Base-by-base conservation (phyloP, 1,140 invertebrate genomes). In the Camponotus vicinus region DNA sequence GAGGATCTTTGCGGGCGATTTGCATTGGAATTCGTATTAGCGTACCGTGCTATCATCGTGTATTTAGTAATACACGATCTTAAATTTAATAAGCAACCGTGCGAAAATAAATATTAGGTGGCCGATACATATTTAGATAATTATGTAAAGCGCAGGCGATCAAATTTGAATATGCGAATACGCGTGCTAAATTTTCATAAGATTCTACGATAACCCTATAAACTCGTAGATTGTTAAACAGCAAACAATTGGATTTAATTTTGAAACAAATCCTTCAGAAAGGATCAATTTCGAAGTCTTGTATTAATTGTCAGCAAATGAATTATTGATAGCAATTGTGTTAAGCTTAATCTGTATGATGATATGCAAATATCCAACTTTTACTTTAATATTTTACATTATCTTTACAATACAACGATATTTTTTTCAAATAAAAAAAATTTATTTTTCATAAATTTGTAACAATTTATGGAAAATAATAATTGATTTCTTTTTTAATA, bases 41-140 rank as follows among this genome's bases (percentile, higher is more conserved):
- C 79, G 69, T 83, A 83, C 69, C 79, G 69, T 83, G 79, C 79
- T 75, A 83, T 83, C 79, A 83, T 49, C 79, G 69, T 75, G 69
- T 83, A 83, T 83, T 75, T 83, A 83, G 79, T 59, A 83, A 45
- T 75, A 57, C 40, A 45, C 79, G 69, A 75, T 45, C 55, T 83
- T 83, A 75, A 83, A 83, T 83, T 83, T 83, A 83, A 83, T 75
- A 75, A 83, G 79, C 79, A 37, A 61, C 40, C 69, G 79, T 75
- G 69, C 40, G 79, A 83, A 83, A 83, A 83, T 83, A 83, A 83
- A 83, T 83, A 83, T 71, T 73, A 40, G 79, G 69, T 75, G 40
- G 40, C 69, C 34, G 79, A 83, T 75, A 73, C 40, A 70, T 61
- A 83, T 61, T 83, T 73, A 73, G 79, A 83, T 83, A 83, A 83